Base-by-base conservation (phyloP, 2,113 vertebrate species). In the Oxygymnocypris stewartii region DNA sequence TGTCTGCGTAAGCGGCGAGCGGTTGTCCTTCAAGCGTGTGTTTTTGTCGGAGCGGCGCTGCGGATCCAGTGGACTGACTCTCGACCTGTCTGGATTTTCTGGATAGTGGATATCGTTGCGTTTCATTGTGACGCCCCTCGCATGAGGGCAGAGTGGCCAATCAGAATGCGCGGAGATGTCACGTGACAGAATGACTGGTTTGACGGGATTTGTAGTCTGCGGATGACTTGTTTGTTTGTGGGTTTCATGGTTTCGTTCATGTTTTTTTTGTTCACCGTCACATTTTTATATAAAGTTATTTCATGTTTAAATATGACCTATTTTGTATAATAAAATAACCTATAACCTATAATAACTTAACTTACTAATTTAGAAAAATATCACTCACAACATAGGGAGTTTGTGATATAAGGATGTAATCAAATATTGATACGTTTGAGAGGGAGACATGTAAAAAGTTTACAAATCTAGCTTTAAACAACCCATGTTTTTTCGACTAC, bases 101-200 rank as follows among this genome's bases (percentile, higher is more conserved):
- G 61, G 81, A 90, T 90, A 88, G 57, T 87, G 61, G 81, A 90
- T 90, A 88, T 89, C 35, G 23, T 82, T 87, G 86, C 59, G 54
- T 28, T 79, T n/a, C 49, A 44, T 4, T 8, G 85, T 93, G 91
- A 94, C 92, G 91, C 54, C 23, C 3, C 90, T 94, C 94, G 94
- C 94, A 92, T 90, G 94, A 95, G 92, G 63, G 8, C 0, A 18
- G 2, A 2, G 0, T 0, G 42, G 28, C 94, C 94, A 95, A 95
- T 95, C 89, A 90, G 23, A 91, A 31, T 9, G 11, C 84, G 2
- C 10, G 6, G n/a, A 13, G 0, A 1, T 1, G 31, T 77, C 73
- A 51, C 77, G 4, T 90, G 0, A 75, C 16, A 76, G 76, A 76
- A 78, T 83, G 25, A 85, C 40, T 4, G 61, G 87, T 63, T 89